These are phyloP conservation scores for Trichogramma evanescens DNA, from an alignment of 2,888 invertebrate species.

Conservation along the genomic window DNA sequence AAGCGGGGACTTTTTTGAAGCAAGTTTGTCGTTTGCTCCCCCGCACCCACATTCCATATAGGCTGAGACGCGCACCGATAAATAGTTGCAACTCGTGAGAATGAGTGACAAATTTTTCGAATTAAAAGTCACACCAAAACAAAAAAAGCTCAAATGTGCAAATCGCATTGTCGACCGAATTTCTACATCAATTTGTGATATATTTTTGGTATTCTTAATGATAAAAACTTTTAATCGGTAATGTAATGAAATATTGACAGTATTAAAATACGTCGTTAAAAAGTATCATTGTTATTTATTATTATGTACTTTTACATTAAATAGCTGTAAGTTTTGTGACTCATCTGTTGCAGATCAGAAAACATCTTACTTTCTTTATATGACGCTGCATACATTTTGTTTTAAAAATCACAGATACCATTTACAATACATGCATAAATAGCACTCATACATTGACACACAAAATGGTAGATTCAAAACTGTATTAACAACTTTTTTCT, in stretches of 20 bases:
- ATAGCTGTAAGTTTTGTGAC: slow-evolving; percentile 10
- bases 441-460: slow-evolving; percentile 27
- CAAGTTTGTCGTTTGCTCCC: too few relatives aligned
- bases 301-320: slow-evolving; percentile 12
- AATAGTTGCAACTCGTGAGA: too few relatives aligned
- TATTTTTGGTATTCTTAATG: slow-evolving; percentile 8
- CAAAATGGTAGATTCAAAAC: slow-evolving; percentile 25
- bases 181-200: slow-evolving; percentile 4
- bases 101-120: too few relatives aligned
- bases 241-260: slow-evolving; percentile 2
- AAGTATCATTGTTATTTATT: slow-evolving; percentile 18
- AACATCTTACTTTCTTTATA: slow-evolving; percentile 12
- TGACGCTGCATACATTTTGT: slow-evolving; percentile 16
- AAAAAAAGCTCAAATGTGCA: too few relatives aligned
- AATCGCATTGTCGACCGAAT: too few relatives aligned
- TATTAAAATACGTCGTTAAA: slow-evolving; percentile 8
- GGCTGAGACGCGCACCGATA: too few relatives aligned
- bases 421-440: slow-evolving; percentile 32
- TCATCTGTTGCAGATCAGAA: slow-evolving; percentile 14
- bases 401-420: slow-evolving; percentile 33
- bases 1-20: too few relatives aligned
- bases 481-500: slow-evolving; percentile 12
- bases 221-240: background rate
- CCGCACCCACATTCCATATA: too few relatives aligned
- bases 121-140: too few relatives aligned